phyloP scores from a whole-genome alignment of 2,888 invertebrate species.

The Papilio gigon region DNA sequence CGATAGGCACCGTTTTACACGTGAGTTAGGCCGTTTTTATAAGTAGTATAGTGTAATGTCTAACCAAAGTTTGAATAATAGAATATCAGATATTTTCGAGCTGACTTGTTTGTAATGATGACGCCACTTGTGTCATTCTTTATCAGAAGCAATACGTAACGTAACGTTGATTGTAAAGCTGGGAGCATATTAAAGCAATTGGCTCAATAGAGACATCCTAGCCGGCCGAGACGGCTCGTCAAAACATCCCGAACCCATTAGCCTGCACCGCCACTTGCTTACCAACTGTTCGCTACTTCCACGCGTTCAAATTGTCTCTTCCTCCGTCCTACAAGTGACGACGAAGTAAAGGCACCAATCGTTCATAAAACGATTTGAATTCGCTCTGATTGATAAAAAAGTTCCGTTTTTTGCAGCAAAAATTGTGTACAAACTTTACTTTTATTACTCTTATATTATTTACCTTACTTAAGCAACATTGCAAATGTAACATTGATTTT shows the following conservation, averaged over 20 bases:
- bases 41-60: too few species aligned
- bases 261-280: conserved; percentile 60
- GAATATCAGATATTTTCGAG: too few species aligned
- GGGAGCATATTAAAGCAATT: conserved; percentile 52
- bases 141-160: conserved; percentile 18
- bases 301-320: conserved; percentile 74
- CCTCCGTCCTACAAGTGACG: conserved; percentile 58
- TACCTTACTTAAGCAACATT: too few species aligned
- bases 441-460: too few species aligned
- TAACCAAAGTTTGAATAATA: too few species aligned
- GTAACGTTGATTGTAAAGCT: conserved; percentile 39
- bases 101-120: too few species aligned
- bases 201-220: conserved; percentile 72
- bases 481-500: too few species aligned
- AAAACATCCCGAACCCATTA: conserved; percentile 71
- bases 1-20: too few species aligned
- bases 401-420: not conserved
- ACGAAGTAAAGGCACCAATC: conserved; percentile 1
- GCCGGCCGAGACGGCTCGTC: conserved; percentile 61
- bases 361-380: not conserved
- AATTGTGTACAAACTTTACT: not conserved
- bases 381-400: not conserved
- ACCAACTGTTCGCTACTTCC: conserved; percentile 60
- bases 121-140: conserved; percentile 20
- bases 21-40: too few species aligned